phyloP scores from a whole-genome alignment of 2,113 vertebrate genomes.

The Sander lucioperca region DNA sequence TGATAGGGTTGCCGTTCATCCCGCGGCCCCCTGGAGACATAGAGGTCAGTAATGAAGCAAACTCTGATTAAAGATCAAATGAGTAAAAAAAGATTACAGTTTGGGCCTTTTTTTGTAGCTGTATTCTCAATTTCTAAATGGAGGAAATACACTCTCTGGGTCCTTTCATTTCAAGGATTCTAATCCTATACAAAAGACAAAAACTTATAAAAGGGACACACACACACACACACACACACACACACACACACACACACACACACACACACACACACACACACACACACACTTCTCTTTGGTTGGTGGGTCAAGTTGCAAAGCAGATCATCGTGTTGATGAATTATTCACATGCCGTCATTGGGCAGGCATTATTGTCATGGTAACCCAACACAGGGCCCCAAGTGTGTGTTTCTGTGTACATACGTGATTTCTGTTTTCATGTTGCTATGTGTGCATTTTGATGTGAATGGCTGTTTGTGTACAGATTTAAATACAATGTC shows the following conservation, averaged over 20 bases:
- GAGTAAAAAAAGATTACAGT: neutral
- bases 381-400: conserved; percentile 45
- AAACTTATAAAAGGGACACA: neutral
- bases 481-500: neutral
- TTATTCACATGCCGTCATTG: conserved; percentile 69
- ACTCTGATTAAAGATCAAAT: neutral
- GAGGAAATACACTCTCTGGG: too few species aligned
- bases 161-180: neutral
- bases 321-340: conserved; percentile 48
- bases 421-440: neutral
- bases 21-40: conserved; percentile 89
- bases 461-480: neutral
- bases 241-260: neutral
- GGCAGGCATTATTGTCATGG: conserved; percentile 52
- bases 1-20: conserved; percentile 91
- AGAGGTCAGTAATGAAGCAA: conserved; percentile 3
- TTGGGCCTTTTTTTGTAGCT: neutral
- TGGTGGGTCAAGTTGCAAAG: conserved; percentile 63
- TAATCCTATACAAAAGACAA: neutral
- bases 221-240: too few species aligned
- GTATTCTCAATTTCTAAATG: neutral
- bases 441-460: neutral
- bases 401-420: conserved; percentile 35
- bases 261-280: neutral
- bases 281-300: conserved; percentile 13